These are phyloP conservation scores for Lithobates sylvaticus DNA, from an alignment of 2,797 vertebrate genomes.

Conservation along the genomic window DNA sequence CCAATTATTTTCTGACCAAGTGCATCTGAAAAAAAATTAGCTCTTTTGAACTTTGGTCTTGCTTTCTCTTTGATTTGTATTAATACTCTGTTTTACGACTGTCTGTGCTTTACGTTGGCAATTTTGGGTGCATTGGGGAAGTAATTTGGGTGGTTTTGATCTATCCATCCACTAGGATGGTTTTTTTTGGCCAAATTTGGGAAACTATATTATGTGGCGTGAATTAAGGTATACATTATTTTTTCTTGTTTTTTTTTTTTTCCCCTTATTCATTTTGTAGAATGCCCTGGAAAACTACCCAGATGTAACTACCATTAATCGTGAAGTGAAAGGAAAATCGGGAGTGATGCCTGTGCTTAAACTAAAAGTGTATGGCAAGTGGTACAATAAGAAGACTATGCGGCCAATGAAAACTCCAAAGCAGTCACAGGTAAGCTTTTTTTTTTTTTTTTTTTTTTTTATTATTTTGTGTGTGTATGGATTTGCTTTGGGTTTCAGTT, in stretches of 20 bases:
- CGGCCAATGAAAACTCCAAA: constrained; percentile 90
- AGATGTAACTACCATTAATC: constrained; percentile 91
- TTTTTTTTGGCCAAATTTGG: no score
- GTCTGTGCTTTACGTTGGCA: no score
- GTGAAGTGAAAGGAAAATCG: constrained; percentile 83
- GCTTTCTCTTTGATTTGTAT: no score
- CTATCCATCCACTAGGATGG: no score
- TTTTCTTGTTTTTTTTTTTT: constrained; percentile 15
- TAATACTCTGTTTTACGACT: no score
- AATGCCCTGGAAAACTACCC: constrained; percentile 95
- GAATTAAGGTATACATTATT: not conserved
- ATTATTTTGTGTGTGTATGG: not conserved
- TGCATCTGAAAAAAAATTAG: no score
- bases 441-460: no score
- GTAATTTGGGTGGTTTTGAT: no score
- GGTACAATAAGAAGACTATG: constrained; percentile 97
- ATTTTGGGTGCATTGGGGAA: no score
- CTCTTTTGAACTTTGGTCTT: no score
- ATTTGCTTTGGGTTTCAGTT: not conserved
- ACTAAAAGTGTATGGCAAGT: constrained; percentile 93
- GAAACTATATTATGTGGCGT: not conserved
- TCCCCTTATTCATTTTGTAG: constrained; percentile 73
- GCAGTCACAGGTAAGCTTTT: constrained; percentile 84
- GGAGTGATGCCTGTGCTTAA: constrained; percentile 87
- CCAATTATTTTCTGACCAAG: no score